Base-by-base conservation (phyloP, 2,113 vertebrate species). In the Nothobranchius furzeri region DNA sequence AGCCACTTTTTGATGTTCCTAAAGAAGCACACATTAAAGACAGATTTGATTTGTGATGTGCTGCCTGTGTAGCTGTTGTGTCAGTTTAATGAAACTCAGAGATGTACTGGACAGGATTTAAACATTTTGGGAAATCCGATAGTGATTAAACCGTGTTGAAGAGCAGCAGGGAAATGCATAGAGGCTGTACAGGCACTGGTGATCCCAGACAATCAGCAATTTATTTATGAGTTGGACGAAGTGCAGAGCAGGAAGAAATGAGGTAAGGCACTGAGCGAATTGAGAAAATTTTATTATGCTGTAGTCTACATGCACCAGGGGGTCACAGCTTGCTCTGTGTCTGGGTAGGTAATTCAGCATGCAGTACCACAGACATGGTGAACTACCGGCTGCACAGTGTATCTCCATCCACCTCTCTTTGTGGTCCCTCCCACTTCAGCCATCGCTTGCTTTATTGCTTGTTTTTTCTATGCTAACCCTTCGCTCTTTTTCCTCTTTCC, bases 271-370 rank as follows among this genome's bases (percentile, higher is more conserved):
- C 53, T 20, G 64, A 72, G 62, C 8, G 12, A 70, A 65, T 71
- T 73, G 48, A 70, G 68, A 47, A 42, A 48, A 53, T 64, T 76
- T 52, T 73, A 71, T 78, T 51, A 65, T 30, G 14, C 61, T 12
- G 53, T 51, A 62, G 74, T 73, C 63, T 75, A 71, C 71, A 77
- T 74, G 65, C 76, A 73, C 70, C 25, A 25, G 56, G 40, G 79
- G 67, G 70, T 73, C 67, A 71, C 60, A 64, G 81, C 75, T 77
- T 82, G 68, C 68, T 76, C 58, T 64, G 50, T 70, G 66, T 64
- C 65, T 79, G 73, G 70, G 69, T 71, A 78, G 82, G 76, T 85
- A 77, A 83, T 80, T 88, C 20, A 62, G 82, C 77, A 88, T 88
- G 76, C 85, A 72, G 71, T 66, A 56, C 66, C 25, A 53, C 47